These are phyloP conservation scores for Pollenia angustigena DNA, from an alignment of 2,888 invertebrate genomes.

Conservation along the genomic window DNA sequence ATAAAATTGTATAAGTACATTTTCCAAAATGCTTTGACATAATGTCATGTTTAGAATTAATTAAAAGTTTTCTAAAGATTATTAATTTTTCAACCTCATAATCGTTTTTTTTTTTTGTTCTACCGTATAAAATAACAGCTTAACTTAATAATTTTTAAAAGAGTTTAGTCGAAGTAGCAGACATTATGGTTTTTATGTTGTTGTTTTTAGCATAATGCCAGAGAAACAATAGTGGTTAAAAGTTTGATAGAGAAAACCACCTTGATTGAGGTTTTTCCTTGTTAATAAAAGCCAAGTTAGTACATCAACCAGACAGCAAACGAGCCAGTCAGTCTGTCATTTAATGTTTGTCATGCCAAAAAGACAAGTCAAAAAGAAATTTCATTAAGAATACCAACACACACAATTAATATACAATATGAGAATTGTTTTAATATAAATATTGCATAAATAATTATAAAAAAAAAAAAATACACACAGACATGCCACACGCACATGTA, in stretches of 20 bases:
- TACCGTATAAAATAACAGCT: no score
- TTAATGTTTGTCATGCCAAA: neutral
- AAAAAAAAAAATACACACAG: neutral
- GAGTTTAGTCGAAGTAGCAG: no score
- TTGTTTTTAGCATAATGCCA: no score
- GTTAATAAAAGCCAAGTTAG: conserved; percentile 1
- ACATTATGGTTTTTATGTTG: no score
- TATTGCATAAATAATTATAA: conserved; percentile 57
- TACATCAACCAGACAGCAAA: conserved; percentile 31
- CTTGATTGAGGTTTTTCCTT: conserved; percentile 53
- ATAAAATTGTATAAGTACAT: no score
- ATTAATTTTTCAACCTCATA: no score
- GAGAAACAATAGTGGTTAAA: conserved; percentile 45
- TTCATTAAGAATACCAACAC: neutral
- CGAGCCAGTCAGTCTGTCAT: conserved; percentile 52
- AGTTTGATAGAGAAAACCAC: conserved; percentile 64
- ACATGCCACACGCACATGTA: conserved; percentile 3
- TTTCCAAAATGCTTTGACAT: no score
- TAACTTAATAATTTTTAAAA: no score
- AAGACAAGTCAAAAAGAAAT: conserved; percentile 15
- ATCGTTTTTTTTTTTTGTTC: no score
- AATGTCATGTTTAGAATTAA: no score
- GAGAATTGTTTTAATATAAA: conserved; percentile 59
- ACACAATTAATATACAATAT: conserved; percentile 49
- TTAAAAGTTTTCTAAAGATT: no score